These are phyloP conservation scores for Siniperca chuatsi DNA, from an alignment of 2,113 vertebrate species.

Conservation along the genomic window DNA sequence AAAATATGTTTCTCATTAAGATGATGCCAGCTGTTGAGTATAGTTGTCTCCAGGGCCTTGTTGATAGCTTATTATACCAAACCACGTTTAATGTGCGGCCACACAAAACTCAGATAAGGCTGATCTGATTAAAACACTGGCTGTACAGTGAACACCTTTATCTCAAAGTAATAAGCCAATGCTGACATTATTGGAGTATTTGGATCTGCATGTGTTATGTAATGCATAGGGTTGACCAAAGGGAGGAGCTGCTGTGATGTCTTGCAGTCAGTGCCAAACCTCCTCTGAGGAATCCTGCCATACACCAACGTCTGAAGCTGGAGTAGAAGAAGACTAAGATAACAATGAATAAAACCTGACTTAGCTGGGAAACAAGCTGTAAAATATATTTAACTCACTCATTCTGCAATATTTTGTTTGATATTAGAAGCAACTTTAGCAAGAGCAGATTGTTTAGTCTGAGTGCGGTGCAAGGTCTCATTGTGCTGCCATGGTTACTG, in stretches of 20 bases:
- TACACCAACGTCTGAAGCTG: conserved; percentile 64
- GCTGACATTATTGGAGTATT: not conserved
- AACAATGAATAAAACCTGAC: conserved; percentile 1
- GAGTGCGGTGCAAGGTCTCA: not conserved
- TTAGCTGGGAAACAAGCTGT: conserved; percentile 1
- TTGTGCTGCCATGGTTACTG: conserved; percentile 3
- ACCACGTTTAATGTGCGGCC: not conserved
- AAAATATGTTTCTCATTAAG: conserved; percentile 16
- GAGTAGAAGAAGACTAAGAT: not conserved
- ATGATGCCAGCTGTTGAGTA: conserved; percentile 4
- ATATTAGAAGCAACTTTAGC: not conserved
- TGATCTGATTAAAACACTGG: conserved; percentile 5
- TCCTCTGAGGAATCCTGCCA: conserved; percentile 36
- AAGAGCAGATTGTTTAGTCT: not conserved
- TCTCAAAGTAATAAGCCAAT: not conserved
- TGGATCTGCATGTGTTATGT: conserved; percentile 22
- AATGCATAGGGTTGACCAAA: conserved; percentile 82
- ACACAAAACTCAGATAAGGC: not conserved
- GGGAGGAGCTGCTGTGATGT: conserved; percentile 81
- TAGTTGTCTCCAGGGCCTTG: not conserved
- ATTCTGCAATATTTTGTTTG: not conserved
- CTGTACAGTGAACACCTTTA: not conserved
- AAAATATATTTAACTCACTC: not conserved
- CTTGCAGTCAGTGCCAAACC: conserved; percentile 64
- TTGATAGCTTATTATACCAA: not conserved